phyloP scores from a whole-genome alignment of 2,113 vertebrate genomes.

The Nothocercus julius region DNA sequence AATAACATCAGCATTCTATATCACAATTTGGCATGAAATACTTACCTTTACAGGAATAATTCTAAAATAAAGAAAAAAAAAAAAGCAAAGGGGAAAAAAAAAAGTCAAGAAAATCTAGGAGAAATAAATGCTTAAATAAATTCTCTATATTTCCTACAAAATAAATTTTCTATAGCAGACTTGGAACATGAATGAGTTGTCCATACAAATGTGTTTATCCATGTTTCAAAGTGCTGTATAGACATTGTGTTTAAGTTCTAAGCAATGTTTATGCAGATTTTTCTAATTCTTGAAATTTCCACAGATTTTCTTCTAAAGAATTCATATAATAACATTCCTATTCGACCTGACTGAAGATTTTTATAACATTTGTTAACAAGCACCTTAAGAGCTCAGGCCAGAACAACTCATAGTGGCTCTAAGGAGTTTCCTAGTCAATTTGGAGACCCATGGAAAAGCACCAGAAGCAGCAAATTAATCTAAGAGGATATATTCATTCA shows the following conservation, averaged over 20 bases:
- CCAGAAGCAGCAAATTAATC: background rate
- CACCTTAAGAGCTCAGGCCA: background rate
- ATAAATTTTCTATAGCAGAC: background rate
- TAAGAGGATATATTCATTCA: background rate
- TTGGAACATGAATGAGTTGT: background rate
- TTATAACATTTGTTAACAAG: background rate
- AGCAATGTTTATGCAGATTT: background rate
- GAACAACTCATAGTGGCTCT: background rate
- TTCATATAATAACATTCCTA: background rate
- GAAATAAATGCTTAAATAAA: background rate
- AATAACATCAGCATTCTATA: background rate
- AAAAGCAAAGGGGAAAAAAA: background rate
- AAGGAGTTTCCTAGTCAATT: background rate
- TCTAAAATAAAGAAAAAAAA: background rate
- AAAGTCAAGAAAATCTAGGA: background rate
- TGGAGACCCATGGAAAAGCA: background rate
- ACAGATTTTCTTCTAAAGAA: background rate
- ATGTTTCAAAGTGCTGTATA: background rate
- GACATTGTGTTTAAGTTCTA: background rate
- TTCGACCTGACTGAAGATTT: background rate
- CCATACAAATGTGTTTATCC: background rate
- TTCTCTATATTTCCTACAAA: background rate
- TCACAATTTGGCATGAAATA: background rate
- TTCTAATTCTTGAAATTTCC: background rate
- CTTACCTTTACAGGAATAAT: background rate